A percentile compares a stretch with the other conserved stretches of the same genome.
Evolutionary conservation across 2,888 invertebrate genomes (phyloP).

Genomic region (Stegophylla sp.): DNA sequence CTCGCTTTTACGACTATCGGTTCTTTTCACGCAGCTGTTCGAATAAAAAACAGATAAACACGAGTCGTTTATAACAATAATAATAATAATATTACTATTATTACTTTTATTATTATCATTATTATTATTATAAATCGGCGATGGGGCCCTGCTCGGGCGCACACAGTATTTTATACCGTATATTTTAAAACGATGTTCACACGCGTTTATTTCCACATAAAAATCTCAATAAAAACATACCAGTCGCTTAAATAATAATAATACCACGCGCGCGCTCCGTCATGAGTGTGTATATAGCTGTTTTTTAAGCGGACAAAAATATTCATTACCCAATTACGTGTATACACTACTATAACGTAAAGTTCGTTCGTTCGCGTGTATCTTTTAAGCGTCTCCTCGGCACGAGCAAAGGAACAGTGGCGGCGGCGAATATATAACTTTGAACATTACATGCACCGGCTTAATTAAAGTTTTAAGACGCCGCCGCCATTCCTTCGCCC

Average conservation of each 20-base stretch:
- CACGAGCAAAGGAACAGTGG: not conserved
- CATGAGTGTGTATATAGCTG: not conserved
- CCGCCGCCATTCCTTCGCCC: constrained; percentile 2
- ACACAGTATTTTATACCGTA: no score
- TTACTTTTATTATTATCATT: constrained; percentile 13
- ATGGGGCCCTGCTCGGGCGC: not conserved
- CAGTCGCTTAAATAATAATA: constrained; percentile 5
- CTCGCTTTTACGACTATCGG: constrained; percentile 31
- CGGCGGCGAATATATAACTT: constrained; percentile 13
- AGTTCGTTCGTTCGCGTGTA: not conserved
- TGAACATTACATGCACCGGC: constrained; percentile 55
- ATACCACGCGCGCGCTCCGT: not conserved
- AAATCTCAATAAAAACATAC: constrained; percentile 48
- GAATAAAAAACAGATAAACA: constrained; percentile 51
- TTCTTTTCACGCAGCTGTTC: constrained; percentile 15
- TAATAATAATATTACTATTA: not conserved
- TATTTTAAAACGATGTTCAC: constrained; percentile 23
- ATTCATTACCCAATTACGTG: constrained; percentile 36
- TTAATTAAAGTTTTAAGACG: constrained; percentile 58
- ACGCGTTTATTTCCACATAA: constrained; percentile 45
- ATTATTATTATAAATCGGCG: constrained; percentile 7
- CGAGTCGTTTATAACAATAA: constrained; percentile 9
- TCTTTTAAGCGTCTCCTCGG: not conserved
- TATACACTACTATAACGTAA: not conserved
- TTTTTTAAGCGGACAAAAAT: constrained; percentile 29